Evolutionary conservation across 2,888 invertebrate genomes (phyloP).

Genomic region (Daptonema setosum): DNA sequence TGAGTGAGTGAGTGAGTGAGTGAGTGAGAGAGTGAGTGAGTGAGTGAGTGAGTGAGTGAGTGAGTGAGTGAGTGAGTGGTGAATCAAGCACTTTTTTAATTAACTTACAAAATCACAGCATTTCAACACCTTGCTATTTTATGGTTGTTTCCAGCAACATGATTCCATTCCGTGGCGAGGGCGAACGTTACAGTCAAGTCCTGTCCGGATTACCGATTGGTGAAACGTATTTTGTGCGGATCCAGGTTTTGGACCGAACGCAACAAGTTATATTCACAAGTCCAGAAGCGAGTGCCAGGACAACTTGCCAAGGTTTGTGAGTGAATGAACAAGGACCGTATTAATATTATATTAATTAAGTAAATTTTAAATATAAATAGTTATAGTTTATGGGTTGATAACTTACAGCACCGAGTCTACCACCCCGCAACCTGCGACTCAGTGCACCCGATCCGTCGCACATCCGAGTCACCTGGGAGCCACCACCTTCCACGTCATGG

Average conservation of each 20-base stretch:
- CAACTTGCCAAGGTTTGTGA: slow-evolving; percentile 15
- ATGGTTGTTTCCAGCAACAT: slow-evolving; percentile 22
- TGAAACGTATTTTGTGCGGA: slow-evolving; percentile 16
- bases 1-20: too few relatives aligned
- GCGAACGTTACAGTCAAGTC: slow-evolving; percentile 18
- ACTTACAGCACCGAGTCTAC: not conserved
- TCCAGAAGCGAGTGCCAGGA: slow-evolving; percentile 17
- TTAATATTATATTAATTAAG: not conserved
- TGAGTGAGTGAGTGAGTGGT: not conserved
- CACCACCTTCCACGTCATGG: slow-evolving; percentile 16
- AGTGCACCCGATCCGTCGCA: slow-evolving; percentile 18
- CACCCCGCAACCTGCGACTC: slow-evolving; percentile 14
- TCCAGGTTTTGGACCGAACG: slow-evolving; percentile 22
- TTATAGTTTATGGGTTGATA: not conserved
- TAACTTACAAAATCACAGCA: not conserved
- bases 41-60: too few relatives aligned
- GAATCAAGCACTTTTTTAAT: too few relatives aligned
- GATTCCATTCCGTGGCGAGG: slow-evolving; percentile 23
- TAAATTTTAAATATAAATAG: not conserved
- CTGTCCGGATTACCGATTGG: slow-evolving; percentile 20
- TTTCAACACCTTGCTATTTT: too few relatives aligned
- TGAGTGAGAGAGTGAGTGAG: too few relatives aligned
- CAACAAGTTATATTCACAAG: slow-evolving; percentile 25
- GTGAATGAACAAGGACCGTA: not conserved
- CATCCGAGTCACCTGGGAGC: slow-evolving; percentile 17